A percentile compares a stretch with the other conserved stretches of the same genome.
Conservation (phyloP, 2,797 vertebrate species). For the Eospalax fontanierii region DNA sequence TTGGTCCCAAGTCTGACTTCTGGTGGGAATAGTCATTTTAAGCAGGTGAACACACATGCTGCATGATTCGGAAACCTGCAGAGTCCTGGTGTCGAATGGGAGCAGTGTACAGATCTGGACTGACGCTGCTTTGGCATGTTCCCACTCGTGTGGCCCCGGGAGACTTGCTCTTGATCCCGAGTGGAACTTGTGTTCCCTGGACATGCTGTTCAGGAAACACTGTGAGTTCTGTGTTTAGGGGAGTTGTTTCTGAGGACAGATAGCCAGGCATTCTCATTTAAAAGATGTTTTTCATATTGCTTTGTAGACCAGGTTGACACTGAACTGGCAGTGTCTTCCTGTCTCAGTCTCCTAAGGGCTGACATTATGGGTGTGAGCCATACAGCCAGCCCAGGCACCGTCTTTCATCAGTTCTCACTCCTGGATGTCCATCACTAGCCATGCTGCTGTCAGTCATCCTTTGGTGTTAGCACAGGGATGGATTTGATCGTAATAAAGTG, state of each 20-base stretch:
- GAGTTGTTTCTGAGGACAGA: not conserved
- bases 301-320: not conserved
- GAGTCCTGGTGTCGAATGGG: not conserved
- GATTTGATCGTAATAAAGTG: not conserved
- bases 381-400: not conserved
- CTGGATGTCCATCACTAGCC: not conserved
- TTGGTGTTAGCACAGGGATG: not conserved
- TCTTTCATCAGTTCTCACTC: not conserved
- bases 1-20: slow-evolving; percentile 51
- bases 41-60: not conserved
- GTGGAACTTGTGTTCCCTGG: not conserved
- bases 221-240: not conserved
- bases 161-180: no score
- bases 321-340: not conserved
- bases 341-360: not conserved
- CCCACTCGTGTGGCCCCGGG: not conserved
- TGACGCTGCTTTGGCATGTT: no score
- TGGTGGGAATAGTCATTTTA: slow-evolving; percentile 13
- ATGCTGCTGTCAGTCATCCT: not conserved
- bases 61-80: not conserved
- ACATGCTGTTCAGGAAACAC: not conserved
- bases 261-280: not conserved
- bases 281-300: not conserved
- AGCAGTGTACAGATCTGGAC: accelerated
- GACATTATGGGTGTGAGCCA: not conserved